Evolutionary conservation across 2,888 invertebrate species (phyloP).

Genomic region (Crepidodera aurea): DNA sequence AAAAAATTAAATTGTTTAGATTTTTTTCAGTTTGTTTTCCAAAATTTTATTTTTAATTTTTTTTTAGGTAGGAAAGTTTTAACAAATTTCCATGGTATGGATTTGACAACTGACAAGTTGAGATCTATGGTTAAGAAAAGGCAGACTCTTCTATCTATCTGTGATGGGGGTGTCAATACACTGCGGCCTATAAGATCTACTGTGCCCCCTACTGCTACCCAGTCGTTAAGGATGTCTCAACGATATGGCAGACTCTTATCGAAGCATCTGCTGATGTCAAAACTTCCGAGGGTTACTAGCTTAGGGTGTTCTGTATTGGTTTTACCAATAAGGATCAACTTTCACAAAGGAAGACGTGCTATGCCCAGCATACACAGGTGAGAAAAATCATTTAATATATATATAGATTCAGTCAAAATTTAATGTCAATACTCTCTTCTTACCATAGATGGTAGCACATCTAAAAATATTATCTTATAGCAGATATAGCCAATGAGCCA

Average conservation of each 20-base stretch:
- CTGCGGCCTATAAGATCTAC: too few species aligned
- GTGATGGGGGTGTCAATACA: too few species aligned
- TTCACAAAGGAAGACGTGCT: conserved; percentile 96
- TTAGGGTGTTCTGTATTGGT: conserved; percentile 98
- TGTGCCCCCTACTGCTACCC: too few species aligned
- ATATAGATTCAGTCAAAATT: too few species aligned
- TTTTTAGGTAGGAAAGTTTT: conserved; percentile 79
- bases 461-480: too few species aligned
- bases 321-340: conserved; percentile 96
- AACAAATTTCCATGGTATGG: conserved; percentile 99
- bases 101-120: conserved; percentile 97
- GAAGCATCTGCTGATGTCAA: conserved; percentile 98
- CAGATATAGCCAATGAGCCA: too few species aligned
- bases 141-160: too few species aligned
- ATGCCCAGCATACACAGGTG: conserved; percentile 98
- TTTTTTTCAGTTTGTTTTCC: neutral
- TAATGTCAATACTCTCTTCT: too few species aligned
- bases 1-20: neutral
- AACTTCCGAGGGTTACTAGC: conserved; percentile 95
- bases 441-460: too few species aligned
- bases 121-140: conserved; percentile 99
- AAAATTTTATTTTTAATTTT: conserved; percentile 5
- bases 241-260: conserved; percentile 94
- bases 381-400: too few species aligned
- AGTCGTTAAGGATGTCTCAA: too few species aligned